Conservation (phyloP, 2,113 vertebrate species). For the Oceanites oceanicus region DNA sequence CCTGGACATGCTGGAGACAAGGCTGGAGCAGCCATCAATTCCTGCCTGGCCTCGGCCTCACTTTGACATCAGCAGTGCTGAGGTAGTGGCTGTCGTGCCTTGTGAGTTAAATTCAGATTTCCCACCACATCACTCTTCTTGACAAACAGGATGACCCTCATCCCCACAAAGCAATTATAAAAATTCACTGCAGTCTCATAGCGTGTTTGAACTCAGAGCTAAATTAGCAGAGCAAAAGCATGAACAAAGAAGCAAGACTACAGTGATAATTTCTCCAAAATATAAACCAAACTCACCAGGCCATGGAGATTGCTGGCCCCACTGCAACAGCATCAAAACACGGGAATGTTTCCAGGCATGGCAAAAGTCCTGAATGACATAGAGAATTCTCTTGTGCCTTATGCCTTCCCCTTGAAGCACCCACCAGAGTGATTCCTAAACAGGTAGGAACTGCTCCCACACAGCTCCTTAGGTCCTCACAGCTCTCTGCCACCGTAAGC, state of each 20-base stretch:
- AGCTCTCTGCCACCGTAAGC: not conserved
- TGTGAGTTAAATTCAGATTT: conserved; percentile 11
- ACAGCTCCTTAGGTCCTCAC: not conserved
- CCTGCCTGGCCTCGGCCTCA: not conserved
- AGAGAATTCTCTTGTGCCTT: not conserved
- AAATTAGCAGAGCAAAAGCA: not conserved
- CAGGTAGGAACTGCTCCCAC: not conserved
- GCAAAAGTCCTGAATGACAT: not conserved
- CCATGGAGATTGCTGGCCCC: not conserved
- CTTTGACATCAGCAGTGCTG: not conserved
- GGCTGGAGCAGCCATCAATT: not conserved
- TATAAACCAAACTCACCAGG: not conserved
- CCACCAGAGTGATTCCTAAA: not conserved
- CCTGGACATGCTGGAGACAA: not conserved
- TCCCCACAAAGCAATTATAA: not conserved
- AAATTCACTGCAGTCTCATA: not conserved
- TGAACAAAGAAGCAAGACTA: not conserved
- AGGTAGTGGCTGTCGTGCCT: not conserved
- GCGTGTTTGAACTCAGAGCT: not conserved
- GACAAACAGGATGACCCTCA: not conserved
- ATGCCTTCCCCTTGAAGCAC: not conserved
- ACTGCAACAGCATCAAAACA: not conserved
- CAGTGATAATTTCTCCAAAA: not conserved
- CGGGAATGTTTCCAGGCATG: not conserved
- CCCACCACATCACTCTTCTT: not conserved